Evolutionary conservation across 2,797 vertebrate genomes (phyloP).

Genomic region (Emys orbicularis): DNA sequence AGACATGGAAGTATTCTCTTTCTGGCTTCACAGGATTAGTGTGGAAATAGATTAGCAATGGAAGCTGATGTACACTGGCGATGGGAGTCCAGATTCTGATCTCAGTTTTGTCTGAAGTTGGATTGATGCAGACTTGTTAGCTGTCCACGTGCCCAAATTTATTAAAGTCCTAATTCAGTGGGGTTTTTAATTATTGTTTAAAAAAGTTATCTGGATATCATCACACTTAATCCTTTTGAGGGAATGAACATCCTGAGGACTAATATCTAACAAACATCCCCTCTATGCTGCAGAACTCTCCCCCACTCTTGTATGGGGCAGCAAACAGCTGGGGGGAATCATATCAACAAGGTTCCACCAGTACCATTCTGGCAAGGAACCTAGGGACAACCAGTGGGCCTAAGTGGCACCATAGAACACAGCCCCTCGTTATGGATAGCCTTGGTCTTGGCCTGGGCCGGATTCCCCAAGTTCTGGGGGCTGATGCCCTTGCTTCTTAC

Average conservation of each 20-base stretch:
- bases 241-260: slow-evolving; percentile 23
- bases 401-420: slow-evolving; percentile 52
- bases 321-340: slow-evolving; percentile 29
- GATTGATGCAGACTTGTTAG: slow-evolving; percentile 11
- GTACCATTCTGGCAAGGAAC: slow-evolving; percentile 17
- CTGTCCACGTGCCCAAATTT: slow-evolving; percentile 42
- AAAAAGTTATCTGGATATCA: slow-evolving; percentile 58
- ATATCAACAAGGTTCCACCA: slow-evolving; percentile 57
- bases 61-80: slow-evolving; percentile 43
- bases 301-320: slow-evolving; percentile 54
- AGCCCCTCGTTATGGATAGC: slow-evolving; percentile 45
- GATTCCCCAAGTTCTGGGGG: slow-evolving; percentile 55
- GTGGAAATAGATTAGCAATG: slow-evolving; percentile 65
- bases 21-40: slow-evolving; percentile 55
- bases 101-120: slow-evolving; percentile 66
- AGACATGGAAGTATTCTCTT: slow-evolving; percentile 55
- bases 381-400: slow-evolving; percentile 40
- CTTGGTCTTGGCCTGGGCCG: slow-evolving; percentile 49
- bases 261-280: slow-evolving; percentile 51
- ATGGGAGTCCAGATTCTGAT: slow-evolving; percentile 49
- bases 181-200: slow-evolving; percentile 38
- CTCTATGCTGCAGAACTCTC: slow-evolving; percentile 54
- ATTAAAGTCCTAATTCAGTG: slow-evolving; percentile 47
- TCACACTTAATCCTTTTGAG: slow-evolving; percentile 55
- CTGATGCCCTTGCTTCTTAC: slow-evolving; percentile 36